Percentiles rank a stretch among this genome's conserved stretches.
Conservation (phyloP, 2,888 invertebrate genomes). For the Volucella inflata region DNA sequence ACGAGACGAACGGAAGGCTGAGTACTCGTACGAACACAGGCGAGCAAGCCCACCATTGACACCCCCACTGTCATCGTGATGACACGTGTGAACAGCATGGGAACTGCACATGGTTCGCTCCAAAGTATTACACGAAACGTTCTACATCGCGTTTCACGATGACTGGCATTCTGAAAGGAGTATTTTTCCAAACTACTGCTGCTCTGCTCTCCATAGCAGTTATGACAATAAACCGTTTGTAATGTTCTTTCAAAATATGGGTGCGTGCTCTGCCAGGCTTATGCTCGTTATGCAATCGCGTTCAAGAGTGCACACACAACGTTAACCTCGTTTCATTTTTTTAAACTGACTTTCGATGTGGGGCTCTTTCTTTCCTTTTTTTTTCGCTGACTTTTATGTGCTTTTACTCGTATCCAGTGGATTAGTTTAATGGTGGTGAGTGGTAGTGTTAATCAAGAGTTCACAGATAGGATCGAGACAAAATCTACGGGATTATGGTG, state of each 20-base stretch:
- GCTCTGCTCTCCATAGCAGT: conserved; percentile 34
- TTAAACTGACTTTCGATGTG: too few species aligned
- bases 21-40: neutral
- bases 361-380: neutral
- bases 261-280: conserved; percentile 16
- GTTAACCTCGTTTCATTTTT: conserved; percentile 46
- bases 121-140: conserved; percentile 19
- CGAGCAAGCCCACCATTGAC: conserved; percentile 2
- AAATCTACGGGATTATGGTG: too few species aligned
- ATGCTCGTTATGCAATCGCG: conserved; percentile 64
- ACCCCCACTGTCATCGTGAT: conserved; percentile 41
- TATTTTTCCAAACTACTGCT: neutral
- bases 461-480: too few species aligned
- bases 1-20: conserved; percentile 29
- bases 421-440: neutral
- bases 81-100: conserved; percentile 54
- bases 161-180: conserved; percentile 19
- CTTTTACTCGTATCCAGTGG: neutral
- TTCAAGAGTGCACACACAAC: conserved; percentile 57
- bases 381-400: neutral
- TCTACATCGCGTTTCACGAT: conserved; percentile 4
- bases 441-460: conserved; percentile 16
- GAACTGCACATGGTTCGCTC: conserved; percentile 53
- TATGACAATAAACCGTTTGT: conserved; percentile 67
- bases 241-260: conserved; percentile 50